phyloP scores from a whole-genome alignment of 2,113 vertebrate genomes.

The Tetraodon nigroviridis region DNA sequence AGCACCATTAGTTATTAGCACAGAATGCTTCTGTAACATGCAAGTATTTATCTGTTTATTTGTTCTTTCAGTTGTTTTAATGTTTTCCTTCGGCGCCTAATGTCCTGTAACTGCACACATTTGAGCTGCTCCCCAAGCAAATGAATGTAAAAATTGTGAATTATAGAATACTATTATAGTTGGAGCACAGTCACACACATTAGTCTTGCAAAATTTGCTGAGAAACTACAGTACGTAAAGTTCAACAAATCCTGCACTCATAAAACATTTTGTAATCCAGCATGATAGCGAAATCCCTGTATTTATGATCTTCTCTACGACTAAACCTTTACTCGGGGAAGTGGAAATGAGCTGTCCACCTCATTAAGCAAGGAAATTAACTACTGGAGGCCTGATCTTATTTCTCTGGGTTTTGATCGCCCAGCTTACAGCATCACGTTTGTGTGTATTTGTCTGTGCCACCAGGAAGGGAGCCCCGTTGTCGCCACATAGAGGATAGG shows the following conservation, averaged over 20 bases:
- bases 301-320: too few species aligned
- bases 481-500: slow-evolving; percentile 16
- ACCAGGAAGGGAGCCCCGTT: slow-evolving; percentile 37
- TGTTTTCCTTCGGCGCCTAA: not conserved
- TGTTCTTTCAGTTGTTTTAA: not conserved
- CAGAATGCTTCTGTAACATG: not conserved
- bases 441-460: slow-evolving; percentile 25
- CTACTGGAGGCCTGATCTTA: slow-evolving; percentile 1
- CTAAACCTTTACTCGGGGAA: slow-evolving; percentile 3
- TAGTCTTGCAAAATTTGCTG: too few species aligned
- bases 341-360: slow-evolving; percentile 11
- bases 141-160: too few species aligned
- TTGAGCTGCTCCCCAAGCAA: not conserved
- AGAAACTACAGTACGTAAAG: too few species aligned
- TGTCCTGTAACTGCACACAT: not conserved
- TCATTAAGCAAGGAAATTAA: slow-evolving; percentile 26
- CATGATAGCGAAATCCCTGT: not conserved
- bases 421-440: slow-evolving; percentile 22
- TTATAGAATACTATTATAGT: too few species aligned
- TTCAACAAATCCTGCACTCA: too few species aligned
- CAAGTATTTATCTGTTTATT: not conserved
- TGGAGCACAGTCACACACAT: not conserved
- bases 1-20: too few species aligned
- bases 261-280: too few species aligned
- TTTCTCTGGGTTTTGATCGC: slow-evolving; percentile 5